Percentiles rank a stretch among this genome's conserved stretches.
Evolutionary conservation across 2,113 vertebrate genomes (phyloP).

Genomic region (Callionymus lyra): DNA sequence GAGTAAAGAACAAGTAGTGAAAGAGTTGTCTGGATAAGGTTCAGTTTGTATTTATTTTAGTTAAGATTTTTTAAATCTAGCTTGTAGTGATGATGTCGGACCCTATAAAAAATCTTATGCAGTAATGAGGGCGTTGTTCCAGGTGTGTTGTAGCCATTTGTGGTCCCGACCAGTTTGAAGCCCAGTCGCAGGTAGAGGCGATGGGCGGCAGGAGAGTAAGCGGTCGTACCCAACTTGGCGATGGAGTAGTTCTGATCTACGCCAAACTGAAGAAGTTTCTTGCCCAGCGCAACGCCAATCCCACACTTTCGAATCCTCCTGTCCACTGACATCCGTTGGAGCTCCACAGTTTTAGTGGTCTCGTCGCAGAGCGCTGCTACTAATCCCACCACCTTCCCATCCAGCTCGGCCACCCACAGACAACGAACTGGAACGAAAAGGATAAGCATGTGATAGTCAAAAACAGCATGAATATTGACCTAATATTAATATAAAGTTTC

Average conservation of each 20-base stretch:
- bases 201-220: constrained; percentile 73
- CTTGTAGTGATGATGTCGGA: constrained; percentile 77
- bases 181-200: constrained; percentile 77
- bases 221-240: constrained; percentile 75
- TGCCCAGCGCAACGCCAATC: constrained; percentile 74
- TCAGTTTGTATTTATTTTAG: not conserved
- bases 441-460: not conserved
- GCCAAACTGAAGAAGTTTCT: constrained; percentile 78
- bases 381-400: constrained; percentile 73
- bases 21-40: too few relatives aligned
- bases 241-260: constrained; percentile 67
- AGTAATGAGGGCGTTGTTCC: constrained; percentile 68
- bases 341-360: constrained; percentile 63
- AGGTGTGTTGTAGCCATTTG: constrained; percentile 66
- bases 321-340: constrained; percentile 79
- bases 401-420: constrained; percentile 79
- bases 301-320: constrained; percentile 64
- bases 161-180: constrained; percentile 72
- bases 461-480: not conserved
- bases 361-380: constrained; percentile 68
- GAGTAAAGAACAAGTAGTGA: too few relatives aligned
- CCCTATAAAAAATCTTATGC: constrained; percentile 78
- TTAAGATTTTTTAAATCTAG: constrained; percentile 32
- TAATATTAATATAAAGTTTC: too few relatives aligned
- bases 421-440: constrained; percentile 62